Base-by-base conservation (phyloP, 2,888 invertebrate species). In the Drosophila pseudotalamancana region DNA sequence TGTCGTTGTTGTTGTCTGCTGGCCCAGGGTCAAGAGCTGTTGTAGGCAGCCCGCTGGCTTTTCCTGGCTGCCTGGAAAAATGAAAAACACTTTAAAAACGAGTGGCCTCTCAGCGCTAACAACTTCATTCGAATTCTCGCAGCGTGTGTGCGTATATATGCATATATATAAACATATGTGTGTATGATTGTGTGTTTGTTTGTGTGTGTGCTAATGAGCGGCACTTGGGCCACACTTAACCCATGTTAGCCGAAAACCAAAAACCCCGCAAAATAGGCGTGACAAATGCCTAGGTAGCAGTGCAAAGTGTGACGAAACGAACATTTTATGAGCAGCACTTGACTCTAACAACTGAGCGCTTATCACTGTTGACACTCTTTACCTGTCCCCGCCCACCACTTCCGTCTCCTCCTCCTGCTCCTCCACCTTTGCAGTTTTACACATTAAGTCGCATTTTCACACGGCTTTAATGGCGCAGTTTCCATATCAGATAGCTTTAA, bases 331-430 rank as follows among this genome's bases (percentile, higher is more conserved):
- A 76, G 64, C 74, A 76, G 64, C 74, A 65, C 81, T 84, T 84
- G 81, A 84, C 81, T 84, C 87, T 69, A 80, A 87, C 71, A 86
- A 71, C 84, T 56, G 43, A 73, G 59, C 66, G 84, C 66, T 87
- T 87, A 81, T 86, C 50, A 59, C 57, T 48, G 53, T 61, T 72
- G 57, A 66, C 77, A 59, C 51, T 57, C 37, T 39, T 62, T 37
- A 46, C 8, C 54, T 43, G 12, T 25, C 9, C 11, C 56, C 31
- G 11, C 18, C 14, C 23, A 1, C 5, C 21, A n/a, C 23, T 12
- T 19, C 11, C 46, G 6, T 16, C 48, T 4, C 9, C n/a, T 9
- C 51, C 18, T 45, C 37, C 61, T 45, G 37, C 40, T 19, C 27
- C 34, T 35, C 14, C 8, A 16, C 39, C 34, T 23, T 21, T 16